phyloP scores from a whole-genome alignment of 1,140 invertebrate species.

The Tyrophagus putrescentiae region DNA sequence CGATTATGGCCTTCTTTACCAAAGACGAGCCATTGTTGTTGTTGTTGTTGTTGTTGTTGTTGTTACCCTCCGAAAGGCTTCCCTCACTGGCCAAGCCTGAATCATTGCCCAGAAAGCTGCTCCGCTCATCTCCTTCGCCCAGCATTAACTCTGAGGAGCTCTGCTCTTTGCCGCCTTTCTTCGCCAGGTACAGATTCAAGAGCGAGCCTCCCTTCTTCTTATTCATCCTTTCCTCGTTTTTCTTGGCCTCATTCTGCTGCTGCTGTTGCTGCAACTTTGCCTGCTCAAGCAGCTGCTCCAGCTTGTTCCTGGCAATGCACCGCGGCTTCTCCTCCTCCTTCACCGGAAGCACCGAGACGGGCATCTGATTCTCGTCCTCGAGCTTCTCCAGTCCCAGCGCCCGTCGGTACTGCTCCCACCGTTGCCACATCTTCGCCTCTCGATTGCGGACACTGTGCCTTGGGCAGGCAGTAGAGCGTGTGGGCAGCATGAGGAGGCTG shows the following conservation, averaged over 20 bases:
- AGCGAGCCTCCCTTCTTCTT: too few species aligned
- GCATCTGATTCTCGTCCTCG: background rate
- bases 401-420: background rate
- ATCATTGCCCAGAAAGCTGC: too few species aligned
- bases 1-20: background rate
- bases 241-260: background rate
- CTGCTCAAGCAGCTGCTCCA: background rate
- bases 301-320: background rate
- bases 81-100: background rate
- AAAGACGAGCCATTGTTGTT: background rate
- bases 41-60: background rate
- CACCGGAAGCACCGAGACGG: too few species aligned
- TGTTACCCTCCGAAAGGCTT: background rate
- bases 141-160: too few species aligned
- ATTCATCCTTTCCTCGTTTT: background rate
- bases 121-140: background rate
- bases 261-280: background rate
- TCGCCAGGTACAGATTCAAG: too few species aligned
- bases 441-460: background rate
- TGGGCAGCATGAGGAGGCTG: conserved; percentile 25
- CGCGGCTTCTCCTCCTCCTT: too few species aligned
- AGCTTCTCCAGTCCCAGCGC: conserved; percentile 15
- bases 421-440: background rate
- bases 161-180: too few species aligned
- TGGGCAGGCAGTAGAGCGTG: conserved; percentile 24